Evolutionary conservation across 1,140 invertebrate species (phyloP).

Genomic region (Meloidogyne hapla): DNA sequence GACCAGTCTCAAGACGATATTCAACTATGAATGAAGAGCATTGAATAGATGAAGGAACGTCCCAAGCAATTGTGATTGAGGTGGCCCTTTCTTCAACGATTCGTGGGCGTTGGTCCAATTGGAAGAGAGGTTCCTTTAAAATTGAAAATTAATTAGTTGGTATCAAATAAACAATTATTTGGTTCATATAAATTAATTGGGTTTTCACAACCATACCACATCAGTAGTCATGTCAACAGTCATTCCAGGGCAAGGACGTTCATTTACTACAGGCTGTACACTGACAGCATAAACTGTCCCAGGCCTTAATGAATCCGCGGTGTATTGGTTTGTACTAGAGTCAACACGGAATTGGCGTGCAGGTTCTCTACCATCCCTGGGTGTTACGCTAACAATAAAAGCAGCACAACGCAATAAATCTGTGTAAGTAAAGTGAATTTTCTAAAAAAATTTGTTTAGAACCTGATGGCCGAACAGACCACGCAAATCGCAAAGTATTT

Average conservation of each 20-base stretch:
- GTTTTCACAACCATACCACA: too few species aligned
- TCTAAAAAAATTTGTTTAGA: background rate
- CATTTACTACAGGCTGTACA: constrained; percentile 56
- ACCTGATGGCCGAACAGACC: constrained; percentile 49
- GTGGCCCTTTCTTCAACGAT: constrained; percentile 60
- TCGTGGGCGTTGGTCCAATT: constrained; percentile 46
- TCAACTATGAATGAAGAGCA: constrained; percentile 61
- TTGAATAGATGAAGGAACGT: constrained; percentile 44
- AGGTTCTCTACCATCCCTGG: constrained; percentile 51
- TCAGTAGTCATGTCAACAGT: background rate
- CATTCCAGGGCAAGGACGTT: constrained; percentile 33
- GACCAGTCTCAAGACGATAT: constrained; percentile 56
- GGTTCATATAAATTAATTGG: too few species aligned
- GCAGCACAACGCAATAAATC: constrained; percentile 53
- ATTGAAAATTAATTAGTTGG: constrained; percentile 58
- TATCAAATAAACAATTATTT: constrained; percentile 13
- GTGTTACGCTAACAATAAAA: constrained; percentile 59
- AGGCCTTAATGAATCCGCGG: constrained; percentile 52
- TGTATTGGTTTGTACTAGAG: constrained; percentile 58
- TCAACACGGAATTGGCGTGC: constrained; percentile 59
- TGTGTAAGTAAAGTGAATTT: background rate
- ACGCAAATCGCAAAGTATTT: constrained; percentile 50
- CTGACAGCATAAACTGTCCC: constrained; percentile 61
- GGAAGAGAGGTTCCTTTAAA: constrained; percentile 54
- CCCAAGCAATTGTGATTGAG: constrained; percentile 61